A percentile compares a stretch with the other conserved stretches of the same genome.
Evolutionary conservation across 2,888 invertebrate genomes (phyloP).

Genomic region (Spodoptera littoralis): DNA sequence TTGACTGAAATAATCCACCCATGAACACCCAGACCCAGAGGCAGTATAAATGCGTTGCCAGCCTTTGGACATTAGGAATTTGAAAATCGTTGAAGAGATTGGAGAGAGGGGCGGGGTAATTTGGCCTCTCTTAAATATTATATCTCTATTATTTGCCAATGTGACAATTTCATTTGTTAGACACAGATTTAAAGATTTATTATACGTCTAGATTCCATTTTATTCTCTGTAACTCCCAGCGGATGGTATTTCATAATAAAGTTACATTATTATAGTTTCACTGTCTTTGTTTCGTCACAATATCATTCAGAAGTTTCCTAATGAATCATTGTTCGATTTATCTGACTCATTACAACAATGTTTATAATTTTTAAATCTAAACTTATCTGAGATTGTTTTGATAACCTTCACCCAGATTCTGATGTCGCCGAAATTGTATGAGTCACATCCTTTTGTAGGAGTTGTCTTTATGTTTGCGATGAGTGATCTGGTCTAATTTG

Average conservation of each 20-base stretch:
- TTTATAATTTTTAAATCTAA: slow-evolving; percentile 14
- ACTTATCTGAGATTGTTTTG: slow-evolving; percentile 25
- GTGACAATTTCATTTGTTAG: too few relatives aligned
- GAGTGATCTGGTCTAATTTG: too few relatives aligned
- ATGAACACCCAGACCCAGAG: too few relatives aligned
- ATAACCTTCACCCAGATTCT: slow-evolving; percentile 2
- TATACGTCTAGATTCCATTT: too few relatives aligned
- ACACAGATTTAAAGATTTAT: not conserved
- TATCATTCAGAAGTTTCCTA: slow-evolving; percentile 38
- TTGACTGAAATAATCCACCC: too few relatives aligned
- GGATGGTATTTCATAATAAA: slow-evolving; percentile 38
- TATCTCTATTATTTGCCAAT: too few relatives aligned
- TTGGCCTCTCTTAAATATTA: too few relatives aligned
- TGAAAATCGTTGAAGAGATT: too few relatives aligned
- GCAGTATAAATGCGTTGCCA: too few relatives aligned
- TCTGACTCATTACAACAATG: slow-evolving; percentile 22
- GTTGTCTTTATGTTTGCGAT: too few relatives aligned
- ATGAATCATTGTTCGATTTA: slow-evolving; percentile 36
- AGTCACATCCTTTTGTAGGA: not conserved
- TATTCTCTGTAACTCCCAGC: slow-evolving; percentile 7
- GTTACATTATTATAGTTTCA: slow-evolving; percentile 23
- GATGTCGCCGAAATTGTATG: slow-evolving; percentile 6
- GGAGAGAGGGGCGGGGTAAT: too few relatives aligned
- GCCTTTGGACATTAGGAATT: too few relatives aligned
- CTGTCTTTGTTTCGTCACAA: slow-evolving; percentile 32